phyloP scores from a whole-genome alignment of 2,888 invertebrate species.

The Caenorhabditis virilis region DNA sequence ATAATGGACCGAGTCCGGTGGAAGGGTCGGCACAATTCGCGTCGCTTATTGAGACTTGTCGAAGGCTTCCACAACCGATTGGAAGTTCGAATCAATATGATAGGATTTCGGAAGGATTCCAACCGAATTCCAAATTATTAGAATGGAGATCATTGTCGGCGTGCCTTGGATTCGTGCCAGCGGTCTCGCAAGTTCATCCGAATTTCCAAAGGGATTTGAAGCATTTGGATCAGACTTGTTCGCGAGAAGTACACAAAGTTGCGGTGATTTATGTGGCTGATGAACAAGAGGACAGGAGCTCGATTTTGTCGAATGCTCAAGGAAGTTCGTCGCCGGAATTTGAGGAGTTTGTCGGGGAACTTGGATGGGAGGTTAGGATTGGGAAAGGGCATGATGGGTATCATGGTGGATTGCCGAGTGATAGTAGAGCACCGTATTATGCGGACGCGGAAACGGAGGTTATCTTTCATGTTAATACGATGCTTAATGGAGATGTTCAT shows the following conservation, averaged over 20 bases:
- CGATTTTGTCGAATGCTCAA: slow-evolving; percentile 86
- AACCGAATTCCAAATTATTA: slow-evolving; percentile 19
- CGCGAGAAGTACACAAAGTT: slow-evolving; percentile 90
- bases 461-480: slow-evolving; percentile 93
- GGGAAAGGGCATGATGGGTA: slow-evolving; percentile 78
- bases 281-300: slow-evolving; percentile 90
- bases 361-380: slow-evolving; percentile 77
- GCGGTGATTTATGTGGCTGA: slow-evolving; percentile 95
- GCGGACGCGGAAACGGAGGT: slow-evolving; percentile 76
- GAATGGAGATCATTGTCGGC: slow-evolving; percentile 51
- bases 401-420: slow-evolving; percentile 86
- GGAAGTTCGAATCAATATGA: slow-evolving; percentile 12
- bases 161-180: slow-evolving; percentile 43
- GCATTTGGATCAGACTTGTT: slow-evolving; percentile 80
- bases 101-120: neutral
- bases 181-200: slow-evolving; percentile 41
- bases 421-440: slow-evolving; percentile 83
- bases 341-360: slow-evolving; percentile 75
- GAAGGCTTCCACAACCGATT: slow-evolving; percentile 40
- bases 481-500: slow-evolving; percentile 79
- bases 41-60: slow-evolving; percentile 39
- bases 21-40: slow-evolving; percentile 37
- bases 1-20: slow-evolving; percentile 9
- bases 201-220: slow-evolving; percentile 80
- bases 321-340: slow-evolving; percentile 93